These are phyloP conservation scores for Melanotaenia duboulayi DNA, from an alignment of 2,113 vertebrate genomes.

Conservation along the genomic window DNA sequence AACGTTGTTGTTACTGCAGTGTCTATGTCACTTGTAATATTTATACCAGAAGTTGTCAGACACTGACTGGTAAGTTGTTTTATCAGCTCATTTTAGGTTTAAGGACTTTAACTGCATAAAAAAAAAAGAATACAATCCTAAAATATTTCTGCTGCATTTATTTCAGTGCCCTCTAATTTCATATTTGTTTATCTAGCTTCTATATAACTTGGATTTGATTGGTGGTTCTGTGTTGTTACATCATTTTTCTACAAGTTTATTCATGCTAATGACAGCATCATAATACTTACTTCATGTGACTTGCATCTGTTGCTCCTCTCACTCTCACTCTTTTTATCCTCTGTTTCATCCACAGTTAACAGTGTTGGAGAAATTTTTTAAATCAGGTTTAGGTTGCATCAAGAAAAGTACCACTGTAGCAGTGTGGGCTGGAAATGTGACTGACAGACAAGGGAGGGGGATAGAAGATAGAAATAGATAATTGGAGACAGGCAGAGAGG, in stretches of 20 bases:
- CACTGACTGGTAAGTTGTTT: background rate
- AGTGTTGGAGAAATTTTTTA: slow-evolving; percentile 30
- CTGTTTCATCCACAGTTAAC: slow-evolving; percentile 46
- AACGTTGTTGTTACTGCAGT: background rate
- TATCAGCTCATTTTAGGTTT: background rate
- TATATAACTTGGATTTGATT: background rate
- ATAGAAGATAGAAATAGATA: slow-evolving; percentile 71
- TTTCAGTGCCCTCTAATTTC: too few relatives aligned
- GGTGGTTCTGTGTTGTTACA: slow-evolving; percentile 45
- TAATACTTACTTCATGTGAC: slow-evolving; percentile 28
- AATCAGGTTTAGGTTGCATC: slow-evolving; percentile 44
- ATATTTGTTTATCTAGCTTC: too few relatives aligned
- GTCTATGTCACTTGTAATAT: background rate
- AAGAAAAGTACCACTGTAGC: slow-evolving; percentile 49
- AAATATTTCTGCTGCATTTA: too few relatives aligned
- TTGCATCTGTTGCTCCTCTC: slow-evolving; percentile 22
- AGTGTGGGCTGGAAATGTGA: slow-evolving; percentile 73
- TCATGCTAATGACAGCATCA: slow-evolving; percentile 6
- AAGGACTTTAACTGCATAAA: too few relatives aligned
- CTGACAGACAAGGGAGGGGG: slow-evolving; percentile 65
- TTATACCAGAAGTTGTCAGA: background rate
- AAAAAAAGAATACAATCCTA: too few relatives aligned
- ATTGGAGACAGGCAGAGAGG: slow-evolving; percentile 64
- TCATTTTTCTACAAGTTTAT: slow-evolving; percentile 40
- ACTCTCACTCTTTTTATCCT: slow-evolving; percentile 47